Evolutionary conservation across 2,797 vertebrate genomes (phyloP), one percentile per base, ranked within the genome.

Genomic region (Scolopax bukidnonensis): DNA sequence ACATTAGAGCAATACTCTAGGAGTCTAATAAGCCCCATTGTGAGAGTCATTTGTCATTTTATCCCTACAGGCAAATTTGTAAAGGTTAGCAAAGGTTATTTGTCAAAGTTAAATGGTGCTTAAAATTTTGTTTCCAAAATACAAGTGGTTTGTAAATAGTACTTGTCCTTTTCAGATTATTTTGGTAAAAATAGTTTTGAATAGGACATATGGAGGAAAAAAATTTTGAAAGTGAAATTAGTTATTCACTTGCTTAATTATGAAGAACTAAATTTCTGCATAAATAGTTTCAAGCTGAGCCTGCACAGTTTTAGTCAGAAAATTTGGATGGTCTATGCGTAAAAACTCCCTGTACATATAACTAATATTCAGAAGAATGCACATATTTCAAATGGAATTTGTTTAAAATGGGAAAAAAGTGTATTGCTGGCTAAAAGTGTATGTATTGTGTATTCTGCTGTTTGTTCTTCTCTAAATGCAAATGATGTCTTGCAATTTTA

Each of bases 11-110:
- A 94, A 76, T 94, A 92, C 61, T 93, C 85, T 84, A 60, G 57
- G 86, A 92, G 80, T 77, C 87, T 95, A 93, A 79, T 95, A 97
- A 93, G 61, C 78, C 80, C 89, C 92, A 71, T 54, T 93, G 90
- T 92, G 90, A 91, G 84, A 92, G 74, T 94, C 47, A 90, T 97
- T 96, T 97, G 95, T 97, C 90, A 95, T 95, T 96, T 94, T 95
- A 91, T 85, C 91, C 86, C 74, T 80, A 71, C 51, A 80, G 90
- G 87, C 92, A 96, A 88, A 95, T 96, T 93, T 95, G 94, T 92
- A 94, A 92, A 93, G 77, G 70, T 94, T 95, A 96, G 65, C 54
- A 40, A 90, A 90, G 74, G 32, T 65, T 95, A 89, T 96, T 93
- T 96, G 80, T 97, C 92, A 92, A 65, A 97, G 64, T 81, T 89